Percentiles rank a stretch among this genome's conserved stretches.
Conservation (phyloP, 2,113 vertebrate species). For the Illadopsis cleaveri region DNA sequence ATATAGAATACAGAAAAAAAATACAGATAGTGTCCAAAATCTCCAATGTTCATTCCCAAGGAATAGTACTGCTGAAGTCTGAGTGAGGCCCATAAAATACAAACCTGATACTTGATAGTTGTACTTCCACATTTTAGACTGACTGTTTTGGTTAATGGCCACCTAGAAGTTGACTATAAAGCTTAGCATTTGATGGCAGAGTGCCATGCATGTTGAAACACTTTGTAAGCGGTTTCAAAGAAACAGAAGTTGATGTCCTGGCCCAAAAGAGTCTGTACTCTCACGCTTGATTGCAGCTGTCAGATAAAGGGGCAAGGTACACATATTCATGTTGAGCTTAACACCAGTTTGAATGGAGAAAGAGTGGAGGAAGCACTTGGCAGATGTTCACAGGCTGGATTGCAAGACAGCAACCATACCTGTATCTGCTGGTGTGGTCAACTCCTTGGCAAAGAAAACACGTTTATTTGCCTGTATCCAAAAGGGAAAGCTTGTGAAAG, state of each 20-base stretch:
- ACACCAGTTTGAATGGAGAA: neutral
- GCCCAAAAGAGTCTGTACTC: neutral
- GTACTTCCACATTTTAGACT: neutral
- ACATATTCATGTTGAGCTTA: neutral
- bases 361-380: neutral
- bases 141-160: neutral
- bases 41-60: neutral
- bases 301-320: neutral
- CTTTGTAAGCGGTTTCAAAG: neutral
- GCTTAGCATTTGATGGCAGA: neutral
- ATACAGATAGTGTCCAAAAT: neutral
- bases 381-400: neutral
- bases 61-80: neutral
- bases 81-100: neutral
- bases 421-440: conserved; percentile 9
- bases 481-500: conserved; percentile 53
- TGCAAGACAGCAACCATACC: neutral
- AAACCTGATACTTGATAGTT: neutral
- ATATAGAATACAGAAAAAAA: neutral
- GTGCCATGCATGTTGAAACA: neutral
- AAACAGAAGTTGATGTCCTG: neutral
- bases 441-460: conserved; percentile 39
- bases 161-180: neutral
- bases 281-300: neutral
- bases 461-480: conserved; percentile 51